A percentile compares a stretch with the other conserved stretches of the same genome.
phyloP scores from a whole-genome alignment of 2,797 vertebrate species.

The Phalanger gymnotis region DNA sequence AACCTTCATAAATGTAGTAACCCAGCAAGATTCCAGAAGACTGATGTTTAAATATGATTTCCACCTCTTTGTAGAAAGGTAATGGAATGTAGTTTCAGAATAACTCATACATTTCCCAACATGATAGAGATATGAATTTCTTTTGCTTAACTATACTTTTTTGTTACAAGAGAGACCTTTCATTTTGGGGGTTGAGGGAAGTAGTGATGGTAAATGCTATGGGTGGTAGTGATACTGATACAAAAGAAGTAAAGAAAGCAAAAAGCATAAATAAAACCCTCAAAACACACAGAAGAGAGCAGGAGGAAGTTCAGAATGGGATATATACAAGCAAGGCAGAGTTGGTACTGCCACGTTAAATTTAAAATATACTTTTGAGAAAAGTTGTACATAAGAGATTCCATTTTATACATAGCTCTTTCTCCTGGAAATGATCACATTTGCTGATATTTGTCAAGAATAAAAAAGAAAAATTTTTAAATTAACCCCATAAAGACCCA shows the following conservation, averaged over 20 bases:
- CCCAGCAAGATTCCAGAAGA: background rate
- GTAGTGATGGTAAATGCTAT: background rate
- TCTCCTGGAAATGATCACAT: background rate
- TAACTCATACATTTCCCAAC: background rate
- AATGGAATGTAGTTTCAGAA: background rate
- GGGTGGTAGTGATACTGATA: background rate
- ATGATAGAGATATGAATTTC: background rate
- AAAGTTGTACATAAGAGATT: background rate
- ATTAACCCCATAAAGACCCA: background rate
- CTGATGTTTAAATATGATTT: background rate
- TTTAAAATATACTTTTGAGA: background rate
- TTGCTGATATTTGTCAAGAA: background rate
- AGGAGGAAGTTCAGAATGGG: background rate
- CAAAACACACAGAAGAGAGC: background rate
- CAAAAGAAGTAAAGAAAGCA: background rate
- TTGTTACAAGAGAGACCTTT: background rate
- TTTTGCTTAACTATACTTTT: background rate
- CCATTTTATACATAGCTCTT: background rate
- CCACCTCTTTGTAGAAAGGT: background rate
- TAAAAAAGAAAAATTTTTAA: background rate
- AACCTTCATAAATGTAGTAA: background rate
- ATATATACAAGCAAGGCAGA: background rate
- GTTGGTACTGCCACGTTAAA: background rate
- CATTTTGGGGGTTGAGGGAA: background rate
- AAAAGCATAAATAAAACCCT: background rate